Evolutionary conservation across 2,113 vertebrate species (phyloP).

Genomic region (Odobenus rosmarus): DNA sequence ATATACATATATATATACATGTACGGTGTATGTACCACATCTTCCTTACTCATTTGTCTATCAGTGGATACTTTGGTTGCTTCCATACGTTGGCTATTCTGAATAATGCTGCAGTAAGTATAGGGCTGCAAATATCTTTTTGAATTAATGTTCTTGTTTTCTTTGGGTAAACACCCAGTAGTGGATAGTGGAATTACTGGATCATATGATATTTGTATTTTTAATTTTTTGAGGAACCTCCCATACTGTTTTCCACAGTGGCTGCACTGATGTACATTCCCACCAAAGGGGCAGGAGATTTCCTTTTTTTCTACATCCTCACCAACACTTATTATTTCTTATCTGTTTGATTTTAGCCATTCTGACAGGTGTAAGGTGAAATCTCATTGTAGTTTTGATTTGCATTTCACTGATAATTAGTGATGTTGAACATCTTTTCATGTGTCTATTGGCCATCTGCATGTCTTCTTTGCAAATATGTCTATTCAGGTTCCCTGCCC

Average conservation of each 20-base stretch:
- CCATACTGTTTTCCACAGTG: not conserved
- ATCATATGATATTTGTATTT: not conserved
- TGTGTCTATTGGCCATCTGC: not conserved
- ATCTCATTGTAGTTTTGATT: not conserved
- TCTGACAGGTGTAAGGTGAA: not conserved
- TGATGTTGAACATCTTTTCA: not conserved
- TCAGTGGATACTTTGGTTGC: not conserved
- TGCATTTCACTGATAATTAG: not conserved
- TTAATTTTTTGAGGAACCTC: not conserved
- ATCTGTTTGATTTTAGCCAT: not conserved
- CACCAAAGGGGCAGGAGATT: not conserved
- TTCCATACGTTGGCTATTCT: not conserved
- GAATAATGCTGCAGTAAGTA: not conserved
- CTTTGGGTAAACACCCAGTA: not conserved
- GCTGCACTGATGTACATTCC: not conserved
- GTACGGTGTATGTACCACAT: not conserved
- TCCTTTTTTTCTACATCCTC: not conserved
- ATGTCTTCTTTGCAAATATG: not conserved
- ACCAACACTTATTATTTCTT: not conserved
- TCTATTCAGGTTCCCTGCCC: not conserved
- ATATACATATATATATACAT: not conserved
- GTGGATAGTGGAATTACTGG: not conserved
- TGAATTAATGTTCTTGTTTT: not conserved
- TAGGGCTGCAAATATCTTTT: not conserved
- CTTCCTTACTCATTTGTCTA: not conserved